Evolutionary conservation across 2,888 invertebrate species (phyloP).

Genomic region (Eurytoma adleriae): DNA sequence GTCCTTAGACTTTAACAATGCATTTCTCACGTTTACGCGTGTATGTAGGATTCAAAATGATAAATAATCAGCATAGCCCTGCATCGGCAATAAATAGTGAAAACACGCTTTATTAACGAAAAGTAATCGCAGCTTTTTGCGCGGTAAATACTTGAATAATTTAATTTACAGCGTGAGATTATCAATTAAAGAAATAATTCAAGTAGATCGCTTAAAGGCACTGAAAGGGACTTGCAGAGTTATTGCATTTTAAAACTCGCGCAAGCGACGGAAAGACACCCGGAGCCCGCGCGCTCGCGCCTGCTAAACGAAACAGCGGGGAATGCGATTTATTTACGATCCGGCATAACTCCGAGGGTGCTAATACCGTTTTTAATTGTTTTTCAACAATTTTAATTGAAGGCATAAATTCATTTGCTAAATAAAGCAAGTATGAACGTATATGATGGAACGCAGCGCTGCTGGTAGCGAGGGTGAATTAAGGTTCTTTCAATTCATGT

Average conservation of each 20-base stretch:
- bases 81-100: constrained; percentile 10
- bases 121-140: constrained; percentile 6
- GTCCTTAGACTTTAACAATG: constrained; percentile 24
- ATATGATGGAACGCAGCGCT: constrained; percentile 4
- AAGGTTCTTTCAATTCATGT: constrained; percentile 16
- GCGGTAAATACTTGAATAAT: constrained; percentile 17
- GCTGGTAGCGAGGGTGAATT: constrained; percentile 1
- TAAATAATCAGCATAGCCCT: background rate
- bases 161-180: constrained; percentile 12
- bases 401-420: constrained; percentile 41
- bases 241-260: constrained; percentile 12
- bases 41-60: background rate
- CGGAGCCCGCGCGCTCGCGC: background rate
- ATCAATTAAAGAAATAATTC: constrained; percentile 29
- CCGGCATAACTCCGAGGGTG: background rate
- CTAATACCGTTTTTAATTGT: constrained; percentile 32
- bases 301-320: background rate
- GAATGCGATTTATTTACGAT: constrained; percentile 38
- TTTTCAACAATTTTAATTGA: constrained; percentile 46
- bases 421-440: constrained; percentile 21
- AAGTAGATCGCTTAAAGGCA: constrained; percentile 3
- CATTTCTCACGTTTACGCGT: constrained; percentile 24
- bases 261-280: background rate
- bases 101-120: background rate
- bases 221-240: constrained; percentile 12